Conservation (phyloP, 2,113 vertebrate genomes). For the Hemibates koningsi region DNA sequence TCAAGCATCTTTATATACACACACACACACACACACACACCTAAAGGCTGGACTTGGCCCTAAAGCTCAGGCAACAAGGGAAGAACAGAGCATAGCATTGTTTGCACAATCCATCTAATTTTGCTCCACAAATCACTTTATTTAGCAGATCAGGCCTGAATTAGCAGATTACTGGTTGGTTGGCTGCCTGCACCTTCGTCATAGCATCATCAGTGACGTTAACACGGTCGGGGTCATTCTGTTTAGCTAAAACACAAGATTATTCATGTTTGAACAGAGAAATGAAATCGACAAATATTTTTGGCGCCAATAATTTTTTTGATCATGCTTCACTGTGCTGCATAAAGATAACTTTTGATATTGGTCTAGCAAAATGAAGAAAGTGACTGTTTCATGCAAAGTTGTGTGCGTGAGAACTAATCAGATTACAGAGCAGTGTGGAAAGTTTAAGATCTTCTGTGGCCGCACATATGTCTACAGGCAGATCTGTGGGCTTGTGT, state of each 20-base stretch:
- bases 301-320: not conserved
- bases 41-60: not conserved
- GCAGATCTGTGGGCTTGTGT: not conserved
- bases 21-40: not conserved
- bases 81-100: conserved; percentile 56
- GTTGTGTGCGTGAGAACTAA: not conserved
- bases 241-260: not conserved
- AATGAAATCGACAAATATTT: not conserved
- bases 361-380: not conserved
- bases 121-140: conserved; percentile 47
- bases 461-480: not conserved
- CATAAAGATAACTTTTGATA: not conserved
- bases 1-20: not conserved
- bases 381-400: not conserved
- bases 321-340: not conserved
- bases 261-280: not conserved
- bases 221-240: not conserved
- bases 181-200: not conserved
- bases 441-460: not conserved
- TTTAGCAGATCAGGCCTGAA: conserved; percentile 54
- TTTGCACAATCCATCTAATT: conserved; percentile 55
- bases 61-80: not conserved
- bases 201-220: conserved; percentile 29
- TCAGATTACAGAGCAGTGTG: not conserved
- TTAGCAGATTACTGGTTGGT: conserved; percentile 52